Evolutionary conservation across 2,888 invertebrate species (phyloP).

Genomic region (Lutraria lutraria): DNA sequence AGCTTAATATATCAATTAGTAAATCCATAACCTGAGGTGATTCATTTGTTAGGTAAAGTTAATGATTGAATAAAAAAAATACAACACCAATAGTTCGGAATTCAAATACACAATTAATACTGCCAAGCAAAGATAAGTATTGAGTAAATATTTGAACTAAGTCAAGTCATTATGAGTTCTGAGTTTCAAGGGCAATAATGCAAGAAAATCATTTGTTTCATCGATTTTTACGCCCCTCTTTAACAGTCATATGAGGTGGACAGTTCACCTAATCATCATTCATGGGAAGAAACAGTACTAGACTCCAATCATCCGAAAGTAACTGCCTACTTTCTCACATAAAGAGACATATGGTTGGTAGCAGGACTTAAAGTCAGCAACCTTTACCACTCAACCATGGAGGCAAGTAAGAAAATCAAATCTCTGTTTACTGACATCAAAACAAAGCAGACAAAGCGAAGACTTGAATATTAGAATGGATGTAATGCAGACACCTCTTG

Average conservation of each 20-base stretch:
- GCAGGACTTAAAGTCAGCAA: no score
- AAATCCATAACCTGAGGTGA: background rate
- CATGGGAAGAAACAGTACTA: no score
- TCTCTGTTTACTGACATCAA: background rate
- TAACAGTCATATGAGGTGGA: no score
- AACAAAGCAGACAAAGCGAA: background rate
- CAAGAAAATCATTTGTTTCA: no score
- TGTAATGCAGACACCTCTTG: background rate
- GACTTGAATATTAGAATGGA: background rate
- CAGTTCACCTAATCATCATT: no score
- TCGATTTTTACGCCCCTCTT: no score
- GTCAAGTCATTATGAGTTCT: background rate
- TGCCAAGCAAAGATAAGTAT: background rate
- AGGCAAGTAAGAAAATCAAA: background rate
- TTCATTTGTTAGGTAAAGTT: background rate
- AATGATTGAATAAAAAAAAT: background rate
- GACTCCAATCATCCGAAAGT: no score
- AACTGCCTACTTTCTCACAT: no score
- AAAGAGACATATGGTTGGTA: no score
- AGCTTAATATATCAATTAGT: constrained; percentile 1
- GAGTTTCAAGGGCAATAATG: background rate
- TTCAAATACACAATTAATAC: background rate
- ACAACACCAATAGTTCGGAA: background rate
- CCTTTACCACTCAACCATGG: no score
- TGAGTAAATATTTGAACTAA: constrained; percentile 10